Evolutionary conservation across 2,113 vertebrate genomes (phyloP).

Genomic region (Lophius piscatorius): DNA sequence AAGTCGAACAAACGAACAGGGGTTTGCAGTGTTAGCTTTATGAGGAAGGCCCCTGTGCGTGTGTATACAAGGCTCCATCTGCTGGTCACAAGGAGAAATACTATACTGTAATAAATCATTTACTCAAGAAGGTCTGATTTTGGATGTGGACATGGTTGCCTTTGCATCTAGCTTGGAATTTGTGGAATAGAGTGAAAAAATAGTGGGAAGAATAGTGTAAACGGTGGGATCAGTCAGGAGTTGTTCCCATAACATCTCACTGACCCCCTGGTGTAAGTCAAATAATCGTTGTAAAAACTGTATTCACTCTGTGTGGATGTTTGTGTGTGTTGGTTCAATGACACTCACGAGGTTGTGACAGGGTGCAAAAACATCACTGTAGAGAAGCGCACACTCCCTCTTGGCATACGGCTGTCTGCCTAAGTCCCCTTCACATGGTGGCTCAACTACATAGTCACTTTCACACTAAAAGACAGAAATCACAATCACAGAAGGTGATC

Average conservation of each 20-base stretch:
- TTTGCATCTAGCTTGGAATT: conserved; percentile 33
- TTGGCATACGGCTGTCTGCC: conserved; percentile 97
- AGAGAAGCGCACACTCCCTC: conserved; percentile 94
- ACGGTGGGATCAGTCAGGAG: conserved; percentile 47
- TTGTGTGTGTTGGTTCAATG: conserved; percentile 18
- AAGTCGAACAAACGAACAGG: not conserved
- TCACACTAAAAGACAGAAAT: conserved; percentile 85
- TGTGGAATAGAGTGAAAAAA: too few species aligned
- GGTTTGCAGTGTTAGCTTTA: not conserved
- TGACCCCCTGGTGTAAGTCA: conserved; percentile 22
- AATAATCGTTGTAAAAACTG: conserved; percentile 40
- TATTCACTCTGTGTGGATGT: conserved; percentile 16
- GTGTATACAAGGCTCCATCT: conserved; percentile 61
- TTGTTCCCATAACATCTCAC: conserved; percentile 47
- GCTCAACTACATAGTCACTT: conserved; percentile 85
- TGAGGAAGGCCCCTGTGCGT: conserved; percentile 1
- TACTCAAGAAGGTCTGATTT: too few species aligned
- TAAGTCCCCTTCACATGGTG: conserved; percentile 93
- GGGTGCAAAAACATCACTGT: conserved; percentile 95
- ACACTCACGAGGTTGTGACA: conserved; percentile 95
- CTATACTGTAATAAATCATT: not conserved
- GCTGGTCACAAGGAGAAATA: conserved; percentile 50
- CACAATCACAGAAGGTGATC: conserved; percentile 47
- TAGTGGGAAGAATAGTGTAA: conserved; percentile 21
- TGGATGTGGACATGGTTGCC: not conserved